A percentile compares a stretch with the other conserved stretches of the same genome.
Conservation (phyloP, 2,888 invertebrate genomes). For the Trachelus troglodyta region DNA sequence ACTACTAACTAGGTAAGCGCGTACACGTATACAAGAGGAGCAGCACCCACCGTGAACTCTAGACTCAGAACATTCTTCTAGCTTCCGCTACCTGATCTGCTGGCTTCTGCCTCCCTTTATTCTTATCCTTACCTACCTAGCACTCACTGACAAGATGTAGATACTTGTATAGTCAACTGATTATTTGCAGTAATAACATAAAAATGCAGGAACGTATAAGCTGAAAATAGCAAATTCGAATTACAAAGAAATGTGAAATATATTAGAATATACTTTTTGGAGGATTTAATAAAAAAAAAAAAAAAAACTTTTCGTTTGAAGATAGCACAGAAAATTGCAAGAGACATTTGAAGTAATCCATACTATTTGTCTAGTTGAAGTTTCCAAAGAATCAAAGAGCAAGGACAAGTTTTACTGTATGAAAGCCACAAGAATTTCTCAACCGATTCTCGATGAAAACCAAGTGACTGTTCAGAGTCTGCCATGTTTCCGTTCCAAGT, state of each 20-base stretch:
- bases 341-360: neutral
- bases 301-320: neutral
- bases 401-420: neutral
- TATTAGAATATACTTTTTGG: too few species aligned
- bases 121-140: neutral
- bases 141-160: neutral
- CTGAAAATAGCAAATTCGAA: neutral
- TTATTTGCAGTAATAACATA: neutral
- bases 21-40: conserved; percentile 8
- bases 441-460: neutral
- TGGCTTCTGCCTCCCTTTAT: too few species aligned
- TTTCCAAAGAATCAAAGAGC: neutral
- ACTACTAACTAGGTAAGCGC: conserved; percentile 26
- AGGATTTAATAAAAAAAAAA: too few species aligned
- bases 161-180: neutral
- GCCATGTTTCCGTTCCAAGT: neutral
- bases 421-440: conserved; percentile 1
- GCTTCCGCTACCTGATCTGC: neutral
- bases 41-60: neutral
- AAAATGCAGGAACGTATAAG: neutral
- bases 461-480: neutral
- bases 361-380: neutral
- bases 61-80: neutral
- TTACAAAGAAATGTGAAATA: too few species aligned
- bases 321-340: neutral